These are phyloP conservation scores for Antitype chi DNA, from an alignment of 2,888 invertebrate species.

Conservation along the genomic window DNA sequence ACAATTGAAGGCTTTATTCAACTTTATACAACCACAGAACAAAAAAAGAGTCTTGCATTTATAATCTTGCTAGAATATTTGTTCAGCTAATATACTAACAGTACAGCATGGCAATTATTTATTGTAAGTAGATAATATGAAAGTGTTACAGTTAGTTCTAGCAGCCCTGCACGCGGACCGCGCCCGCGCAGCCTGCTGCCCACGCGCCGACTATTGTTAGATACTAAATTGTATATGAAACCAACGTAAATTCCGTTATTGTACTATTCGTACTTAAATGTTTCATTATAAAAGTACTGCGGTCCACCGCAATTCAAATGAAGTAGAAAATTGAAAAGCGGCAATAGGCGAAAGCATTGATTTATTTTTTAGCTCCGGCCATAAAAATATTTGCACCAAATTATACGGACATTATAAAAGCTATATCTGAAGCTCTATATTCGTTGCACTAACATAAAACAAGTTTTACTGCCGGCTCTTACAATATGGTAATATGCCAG, in stretches of 20 bases:
- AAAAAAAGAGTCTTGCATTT: not conserved
- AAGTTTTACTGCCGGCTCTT: constrained; percentile 64
- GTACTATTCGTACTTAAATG: constrained; percentile 45
- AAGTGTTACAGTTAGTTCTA: constrained; percentile 46
- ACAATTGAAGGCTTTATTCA: not conserved
- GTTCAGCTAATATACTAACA: not conserved
- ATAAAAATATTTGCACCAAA: constrained; percentile 48
- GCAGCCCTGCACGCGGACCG: constrained; percentile 69
- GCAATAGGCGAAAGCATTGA: constrained; percentile 12
- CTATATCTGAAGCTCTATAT: constrained; percentile 39
- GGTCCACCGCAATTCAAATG: constrained; percentile 43
- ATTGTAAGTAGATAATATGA: constrained; percentile 16
- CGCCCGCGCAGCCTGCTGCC: constrained; percentile 73
- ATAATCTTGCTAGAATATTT: constrained; percentile 10
- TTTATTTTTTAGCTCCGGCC: constrained; percentile 18
- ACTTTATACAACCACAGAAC: not conserved
- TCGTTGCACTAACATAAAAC: constrained; percentile 59
- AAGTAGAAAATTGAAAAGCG: constrained; percentile 33
- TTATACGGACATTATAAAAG: constrained; percentile 32
- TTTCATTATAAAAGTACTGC: constrained; percentile 31
- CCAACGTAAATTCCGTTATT: constrained; percentile 60
- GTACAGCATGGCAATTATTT: constrained; percentile 23
- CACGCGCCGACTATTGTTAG: constrained; percentile 74
- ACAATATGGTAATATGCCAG: constrained; percentile 79
- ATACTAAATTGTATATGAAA: constrained; percentile 65